phyloP scores from a whole-genome alignment of 2,113 vertebrate species.

The Leptobrachium leishanense region DNA sequence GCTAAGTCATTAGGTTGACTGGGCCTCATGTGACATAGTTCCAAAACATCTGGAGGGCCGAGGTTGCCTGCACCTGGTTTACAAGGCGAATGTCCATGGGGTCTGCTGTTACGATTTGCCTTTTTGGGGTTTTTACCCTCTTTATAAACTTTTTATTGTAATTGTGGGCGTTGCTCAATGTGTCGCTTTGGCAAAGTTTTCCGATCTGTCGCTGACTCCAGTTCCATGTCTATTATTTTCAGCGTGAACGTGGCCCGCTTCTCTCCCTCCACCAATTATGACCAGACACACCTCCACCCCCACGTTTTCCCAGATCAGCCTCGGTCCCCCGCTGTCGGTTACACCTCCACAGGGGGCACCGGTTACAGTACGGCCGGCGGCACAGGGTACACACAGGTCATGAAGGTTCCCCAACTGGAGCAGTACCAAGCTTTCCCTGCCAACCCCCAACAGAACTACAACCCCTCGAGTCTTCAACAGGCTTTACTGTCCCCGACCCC shows the following conservation, averaged over 20 bases:
- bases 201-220: neutral
- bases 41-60: no score
- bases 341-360: conserved; percentile 32
- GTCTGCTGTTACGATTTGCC: no score
- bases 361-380: conserved; percentile 61
- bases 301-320: conserved; percentile 73
- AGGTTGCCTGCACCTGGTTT: no score
- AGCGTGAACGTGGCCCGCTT: conserved; percentile 85
- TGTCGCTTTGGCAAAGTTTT: no score
- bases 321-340: conserved; percentile 64
- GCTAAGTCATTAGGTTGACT: no score
- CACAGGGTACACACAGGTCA: conserved; percentile 76
- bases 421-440: conserved; percentile 74
- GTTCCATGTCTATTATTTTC: conserved; percentile 48
- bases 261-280: conserved; percentile 78
- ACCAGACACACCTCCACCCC: conserved; percentile 88
- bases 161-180: no score
- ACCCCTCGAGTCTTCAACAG: conserved; percentile 90
- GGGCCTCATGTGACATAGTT: no score
- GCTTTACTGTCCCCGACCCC: conserved; percentile 93
- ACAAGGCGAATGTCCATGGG: no score
- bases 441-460: conserved; percentile 66
- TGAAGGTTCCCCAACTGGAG: conserved; percentile 77
- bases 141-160: no score
- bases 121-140: no score